Conservation (phyloP, 2,888 invertebrate genomes). For the Aricia artaxerxes region DNA sequence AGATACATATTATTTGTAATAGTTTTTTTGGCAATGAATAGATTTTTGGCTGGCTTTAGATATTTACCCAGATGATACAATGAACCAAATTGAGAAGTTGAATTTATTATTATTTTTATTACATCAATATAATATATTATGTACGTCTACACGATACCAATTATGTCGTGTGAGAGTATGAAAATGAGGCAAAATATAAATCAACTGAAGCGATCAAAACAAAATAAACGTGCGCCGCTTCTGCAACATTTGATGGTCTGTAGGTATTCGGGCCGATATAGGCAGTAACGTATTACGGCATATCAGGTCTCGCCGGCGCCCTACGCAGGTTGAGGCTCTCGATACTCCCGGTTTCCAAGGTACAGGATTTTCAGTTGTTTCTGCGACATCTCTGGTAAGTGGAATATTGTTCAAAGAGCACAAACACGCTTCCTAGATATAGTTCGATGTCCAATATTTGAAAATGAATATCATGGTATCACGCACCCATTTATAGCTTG, state of each 20-base stretch:
- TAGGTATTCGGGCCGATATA: slow-evolving; percentile 64
- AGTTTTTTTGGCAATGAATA: not conserved
- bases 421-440: slow-evolving; percentile 56
- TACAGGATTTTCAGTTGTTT: slow-evolving; percentile 38
- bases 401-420: slow-evolving; percentile 46
- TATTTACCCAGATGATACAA: too few species aligned
- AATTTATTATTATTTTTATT: too few species aligned
- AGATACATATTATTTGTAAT: not conserved
- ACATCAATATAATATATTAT: too few species aligned
- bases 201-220: not conserved
- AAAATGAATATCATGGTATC: not conserved
- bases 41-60: not conserved
- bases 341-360: slow-evolving; percentile 34
- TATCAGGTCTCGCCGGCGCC: slow-evolving; percentile 70
- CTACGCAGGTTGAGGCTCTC: slow-evolving; percentile 61
- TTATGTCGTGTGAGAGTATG: not conserved
- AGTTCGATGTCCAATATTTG: not conserved
- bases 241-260: slow-evolving; percentile 55
- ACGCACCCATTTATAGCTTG: not conserved
- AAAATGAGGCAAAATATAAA: not conserved
- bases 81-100: too few species aligned
- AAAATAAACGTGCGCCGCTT: slow-evolving; percentile 44
- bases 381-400: slow-evolving; percentile 47
- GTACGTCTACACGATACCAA: too few species aligned
- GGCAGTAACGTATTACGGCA: slow-evolving; percentile 67